Percentiles rank a stretch among this genome's conserved stretches.
Evolutionary conservation across 2,888 invertebrate species (phyloP).

Genomic region (Scaeva pyrastri): DNA sequence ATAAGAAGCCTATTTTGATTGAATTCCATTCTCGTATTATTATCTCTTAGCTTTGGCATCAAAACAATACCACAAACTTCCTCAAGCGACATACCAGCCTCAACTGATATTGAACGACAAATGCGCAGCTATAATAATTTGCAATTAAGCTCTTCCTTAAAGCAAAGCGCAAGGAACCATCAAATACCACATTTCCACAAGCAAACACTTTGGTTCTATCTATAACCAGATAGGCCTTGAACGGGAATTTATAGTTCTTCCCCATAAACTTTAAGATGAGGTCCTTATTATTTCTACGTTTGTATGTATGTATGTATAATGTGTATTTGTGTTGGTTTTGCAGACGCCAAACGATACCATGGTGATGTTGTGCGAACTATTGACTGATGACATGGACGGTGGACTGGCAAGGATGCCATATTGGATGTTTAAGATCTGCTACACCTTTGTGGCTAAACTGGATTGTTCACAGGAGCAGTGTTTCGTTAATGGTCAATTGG

Average conservation of each 20-base stretch:
- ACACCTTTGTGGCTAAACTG: slow-evolving; percentile 85
- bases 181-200: background rate
- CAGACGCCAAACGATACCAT: slow-evolving; percentile 91
- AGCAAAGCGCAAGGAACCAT: background rate
- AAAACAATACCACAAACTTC: background rate
- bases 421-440: slow-evolving; percentile 87
- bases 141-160: slow-evolving; percentile 18
- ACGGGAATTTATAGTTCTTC: background rate
- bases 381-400: slow-evolving; percentile 93
- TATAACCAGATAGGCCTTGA: background rate
- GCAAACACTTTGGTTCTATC: slow-evolving; percentile 1
- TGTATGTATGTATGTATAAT: background rate
- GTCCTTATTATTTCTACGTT: slow-evolving; percentile 39
- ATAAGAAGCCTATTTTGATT: no score
- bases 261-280: background rate
- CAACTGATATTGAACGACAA: no score
- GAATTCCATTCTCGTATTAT: no score
- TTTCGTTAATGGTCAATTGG: slow-evolving; percentile 77
- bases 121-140: slow-evolving; percentile 9
- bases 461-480: slow-evolving; percentile 81
- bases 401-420: slow-evolving; percentile 90
- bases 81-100: background rate
- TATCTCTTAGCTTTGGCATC: background rate
- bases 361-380: slow-evolving; percentile 91
- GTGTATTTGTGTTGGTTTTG: background rate